A percentile compares a stretch with the other conserved stretches of the same genome.
Evolutionary conservation across 2,797 vertebrate species (phyloP).

Genomic region (Austrolebias charrua): DNA sequence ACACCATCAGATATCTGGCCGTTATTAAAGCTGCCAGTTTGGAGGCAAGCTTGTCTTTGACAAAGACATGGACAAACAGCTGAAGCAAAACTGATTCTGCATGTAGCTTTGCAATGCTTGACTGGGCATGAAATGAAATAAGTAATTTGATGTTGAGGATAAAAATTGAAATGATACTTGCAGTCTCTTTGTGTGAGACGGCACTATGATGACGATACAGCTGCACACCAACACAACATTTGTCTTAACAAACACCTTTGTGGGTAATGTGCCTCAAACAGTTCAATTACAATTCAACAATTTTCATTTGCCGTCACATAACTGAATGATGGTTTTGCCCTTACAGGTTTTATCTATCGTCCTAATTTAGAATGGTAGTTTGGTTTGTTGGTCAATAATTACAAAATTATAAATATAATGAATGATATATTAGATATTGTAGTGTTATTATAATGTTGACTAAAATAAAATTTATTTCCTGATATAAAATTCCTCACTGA

Average conservation of each 20-base stretch:
- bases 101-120: slow-evolving; percentile 94
- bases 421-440: too few species aligned
- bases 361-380: background rate
- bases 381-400: too few species aligned
- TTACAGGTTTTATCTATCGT: background rate
- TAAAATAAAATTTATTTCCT: too few species aligned
- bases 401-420: too few species aligned
- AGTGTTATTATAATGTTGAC: too few species aligned
- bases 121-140: slow-evolving; percentile 99
- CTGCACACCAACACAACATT: slow-evolving; percentile 8
- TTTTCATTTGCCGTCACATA: background rate
- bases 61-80: slow-evolving; percentile 90
- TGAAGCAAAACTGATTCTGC: slow-evolving; percentile 92
- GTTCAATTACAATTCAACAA: background rate
- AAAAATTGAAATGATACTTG: slow-evolving; percentile 97
- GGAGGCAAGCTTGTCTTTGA: slow-evolving; percentile 87
- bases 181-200: slow-evolving; percentile 85
- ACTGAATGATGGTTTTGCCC: background rate
- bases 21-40: slow-evolving; percentile 98
- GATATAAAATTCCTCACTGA: too few species aligned
- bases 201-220: slow-evolving; percentile 23
- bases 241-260: slow-evolving; percentile 6
- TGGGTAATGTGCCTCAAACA: background rate
- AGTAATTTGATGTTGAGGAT: slow-evolving; percentile 99
- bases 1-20: slow-evolving; percentile 91